These are phyloP conservation scores for Chinchilla lanigera DNA, from an alignment of 2,113 vertebrate species.

Conservation along the genomic window DNA sequence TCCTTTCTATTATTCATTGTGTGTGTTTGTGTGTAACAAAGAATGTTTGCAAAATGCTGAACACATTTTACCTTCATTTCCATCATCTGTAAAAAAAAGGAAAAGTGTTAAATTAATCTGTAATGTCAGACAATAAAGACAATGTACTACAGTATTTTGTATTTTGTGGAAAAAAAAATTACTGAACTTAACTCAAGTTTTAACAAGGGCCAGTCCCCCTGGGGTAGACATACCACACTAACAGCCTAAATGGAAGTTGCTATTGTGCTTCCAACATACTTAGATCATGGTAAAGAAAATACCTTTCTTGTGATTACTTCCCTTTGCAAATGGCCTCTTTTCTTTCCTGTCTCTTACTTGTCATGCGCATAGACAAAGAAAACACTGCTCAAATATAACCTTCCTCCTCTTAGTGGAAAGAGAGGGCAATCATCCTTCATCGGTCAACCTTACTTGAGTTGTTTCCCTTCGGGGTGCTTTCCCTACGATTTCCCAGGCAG, in stretches of 20 bases:
- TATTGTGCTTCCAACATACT: conserved; percentile 17
- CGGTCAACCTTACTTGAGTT: not conserved
- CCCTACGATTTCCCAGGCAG: not conserved
- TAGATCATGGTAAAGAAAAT: conserved; percentile 69
- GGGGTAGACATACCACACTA: not conserved
- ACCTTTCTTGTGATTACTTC: not conserved
- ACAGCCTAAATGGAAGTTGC: conserved; percentile 22
- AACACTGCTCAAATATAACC: not conserved
- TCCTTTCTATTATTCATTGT: conserved; percentile 79
- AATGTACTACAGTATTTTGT: conserved; percentile 75
- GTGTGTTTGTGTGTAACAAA: conserved; percentile 81
- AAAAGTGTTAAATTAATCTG: conserved; percentile 77
- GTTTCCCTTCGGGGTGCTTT: not conserved
- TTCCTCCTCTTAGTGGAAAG: not conserved
- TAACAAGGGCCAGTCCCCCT: not conserved
- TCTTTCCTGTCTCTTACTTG: conserved; percentile 55
- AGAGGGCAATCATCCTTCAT: not conserved
- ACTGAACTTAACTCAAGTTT: conserved; percentile 54
- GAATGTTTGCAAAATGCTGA: conserved; percentile 78
- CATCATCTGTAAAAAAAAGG: conserved; percentile 69
- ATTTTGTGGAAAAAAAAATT: conserved; percentile 72
- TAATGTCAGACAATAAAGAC: conserved; percentile 80
- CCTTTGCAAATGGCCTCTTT: conserved; percentile 53
- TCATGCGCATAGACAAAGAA: not conserved
- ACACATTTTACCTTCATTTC: conserved; percentile 74